Conservation (phyloP, 2,113 vertebrate genomes). For the Tenrec ecaudatus region DNA sequence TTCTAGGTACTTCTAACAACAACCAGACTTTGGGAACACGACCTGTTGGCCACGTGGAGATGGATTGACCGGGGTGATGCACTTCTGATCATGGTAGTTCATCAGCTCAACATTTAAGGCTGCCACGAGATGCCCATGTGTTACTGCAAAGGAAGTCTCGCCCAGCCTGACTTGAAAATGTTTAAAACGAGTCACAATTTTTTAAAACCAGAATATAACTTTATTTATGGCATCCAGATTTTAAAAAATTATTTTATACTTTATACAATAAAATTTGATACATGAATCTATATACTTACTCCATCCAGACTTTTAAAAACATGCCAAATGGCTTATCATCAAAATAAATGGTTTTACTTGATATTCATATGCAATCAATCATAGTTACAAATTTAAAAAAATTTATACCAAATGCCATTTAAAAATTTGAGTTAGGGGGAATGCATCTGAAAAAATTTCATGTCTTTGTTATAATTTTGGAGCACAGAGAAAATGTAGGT, state of each 20-base stretch:
- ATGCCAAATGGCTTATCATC: slow-evolving; percentile 77
- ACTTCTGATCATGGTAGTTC: not conserved
- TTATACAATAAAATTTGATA: slow-evolving; percentile 86
- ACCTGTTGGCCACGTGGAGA: not conserved
- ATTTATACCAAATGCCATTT: slow-evolving; percentile 79
- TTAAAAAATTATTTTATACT: slow-evolving; percentile 79
- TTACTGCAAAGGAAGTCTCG: not conserved
- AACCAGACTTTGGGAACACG: not conserved
- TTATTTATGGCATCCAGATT: slow-evolving; percentile 86
- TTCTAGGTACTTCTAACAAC: not conserved
- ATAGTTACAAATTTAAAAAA: slow-evolving; percentile 81
- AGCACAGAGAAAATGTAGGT: slow-evolving; percentile 73
- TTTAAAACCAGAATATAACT: slow-evolving; percentile 86
- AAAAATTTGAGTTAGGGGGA: slow-evolving; percentile 83
- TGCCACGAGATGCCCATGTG: not conserved
- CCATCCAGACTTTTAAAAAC: slow-evolving; percentile 78
- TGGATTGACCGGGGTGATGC: not conserved
- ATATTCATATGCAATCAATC: slow-evolving; percentile 83
- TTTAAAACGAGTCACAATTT: slow-evolving; percentile 73
- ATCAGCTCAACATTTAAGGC: slow-evolving; percentile 26
- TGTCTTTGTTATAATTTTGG: slow-evolving; percentile 73
- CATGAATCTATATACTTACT: slow-evolving; percentile 86
- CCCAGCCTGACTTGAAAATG: slow-evolving; percentile 17
- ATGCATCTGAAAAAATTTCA: slow-evolving; percentile 81
- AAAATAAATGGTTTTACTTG: slow-evolving; percentile 82